phyloP scores from a whole-genome alignment of 1,140 invertebrate genomes.

The Drosophila ananassae region DNA sequence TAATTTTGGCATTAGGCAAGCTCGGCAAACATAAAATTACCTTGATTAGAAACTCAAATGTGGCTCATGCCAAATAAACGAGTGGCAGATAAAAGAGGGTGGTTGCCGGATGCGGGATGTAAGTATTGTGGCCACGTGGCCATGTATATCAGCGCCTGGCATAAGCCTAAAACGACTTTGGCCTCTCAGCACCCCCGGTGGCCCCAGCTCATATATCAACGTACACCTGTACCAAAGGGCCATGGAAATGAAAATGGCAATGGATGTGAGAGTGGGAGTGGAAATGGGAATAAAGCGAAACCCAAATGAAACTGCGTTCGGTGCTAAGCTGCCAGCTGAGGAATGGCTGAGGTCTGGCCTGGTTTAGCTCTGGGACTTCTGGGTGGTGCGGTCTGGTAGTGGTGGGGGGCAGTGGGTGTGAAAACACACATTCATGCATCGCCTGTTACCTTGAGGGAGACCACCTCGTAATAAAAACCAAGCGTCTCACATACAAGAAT shows the following conservation, averaged over 20 bases:
- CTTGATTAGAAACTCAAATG: constrained; percentile 81
- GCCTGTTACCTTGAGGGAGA: constrained; percentile 46
- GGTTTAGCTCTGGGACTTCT: constrained; percentile 7
- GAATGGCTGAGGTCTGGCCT: constrained; percentile 30
- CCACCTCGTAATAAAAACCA: constrained; percentile 46
- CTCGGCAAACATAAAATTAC: constrained; percentile 78
- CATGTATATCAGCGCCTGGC: constrained; percentile 70
- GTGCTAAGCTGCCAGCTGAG: constrained; percentile 36
- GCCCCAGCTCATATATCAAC: constrained; percentile 64
- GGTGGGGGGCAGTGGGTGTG: constrained; percentile 13
- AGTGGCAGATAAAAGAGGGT: constrained; percentile 4
- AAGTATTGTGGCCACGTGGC: constrained; percentile 45
- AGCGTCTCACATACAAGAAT: constrained; percentile 43
- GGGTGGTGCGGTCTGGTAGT: constrained; percentile 1
- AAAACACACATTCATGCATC: constrained; percentile 33
- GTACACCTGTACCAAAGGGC: constrained; percentile 61
- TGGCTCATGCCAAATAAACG: constrained; percentile 49
- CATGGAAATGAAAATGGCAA: constrained; percentile 11
- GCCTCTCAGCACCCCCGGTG: constrained; percentile 15
- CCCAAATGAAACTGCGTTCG: constrained; percentile 39
- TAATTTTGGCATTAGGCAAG: constrained; percentile 78
- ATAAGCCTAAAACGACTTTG: constrained; percentile 73
- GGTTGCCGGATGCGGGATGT: neutral
- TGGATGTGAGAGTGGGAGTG: neutral
- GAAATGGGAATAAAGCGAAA: constrained; percentile 41